A percentile compares a stretch with the other conserved stretches of the same genome.
Conservation (phyloP, 1,140 invertebrate species). For the Heliconius eleuchia region DNA sequence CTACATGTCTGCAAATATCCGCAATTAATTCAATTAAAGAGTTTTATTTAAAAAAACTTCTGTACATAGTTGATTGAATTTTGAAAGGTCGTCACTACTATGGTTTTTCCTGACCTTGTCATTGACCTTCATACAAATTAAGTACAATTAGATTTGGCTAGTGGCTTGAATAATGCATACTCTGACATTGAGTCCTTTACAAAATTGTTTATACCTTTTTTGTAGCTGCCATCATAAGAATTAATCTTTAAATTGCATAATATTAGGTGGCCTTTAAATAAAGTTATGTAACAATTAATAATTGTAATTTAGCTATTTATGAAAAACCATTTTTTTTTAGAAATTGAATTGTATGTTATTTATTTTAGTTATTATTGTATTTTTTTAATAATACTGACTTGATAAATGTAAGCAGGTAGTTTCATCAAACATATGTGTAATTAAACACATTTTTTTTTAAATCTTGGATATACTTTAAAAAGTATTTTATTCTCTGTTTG, state of each 20-base stretch:
- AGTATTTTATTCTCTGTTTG: too few relatives aligned
- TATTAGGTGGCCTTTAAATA: neutral
- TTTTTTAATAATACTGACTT: too few relatives aligned
- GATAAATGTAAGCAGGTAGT: too few relatives aligned
- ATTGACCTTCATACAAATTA: constrained; percentile 37
- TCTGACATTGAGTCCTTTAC: constrained; percentile 24
- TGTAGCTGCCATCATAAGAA: neutral
- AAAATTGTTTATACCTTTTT: constrained; percentile 2
- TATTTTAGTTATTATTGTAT: too few relatives aligned
- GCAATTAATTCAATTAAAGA: too few relatives aligned
- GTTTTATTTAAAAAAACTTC: too few relatives aligned
- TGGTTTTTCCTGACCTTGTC: constrained; percentile 38
- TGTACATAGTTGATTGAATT: neutral
- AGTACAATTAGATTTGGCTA: constrained; percentile 28
- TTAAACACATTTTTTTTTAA: too few relatives aligned
- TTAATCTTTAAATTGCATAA: neutral
- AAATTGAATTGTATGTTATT: neutral
- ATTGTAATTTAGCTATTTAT: neutral
- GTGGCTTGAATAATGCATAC: constrained; percentile 17
- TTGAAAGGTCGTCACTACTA: constrained; percentile 18
- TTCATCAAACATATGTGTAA: too few relatives aligned
- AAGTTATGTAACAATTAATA: neutral
- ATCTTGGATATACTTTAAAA: too few relatives aligned
- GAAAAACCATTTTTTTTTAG: neutral
- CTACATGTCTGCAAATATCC: too few relatives aligned